These are phyloP conservation scores for Sebastes steindachneri DNA, from an alignment of 2,797 vertebrate species.

Conservation along the genomic window DNA sequence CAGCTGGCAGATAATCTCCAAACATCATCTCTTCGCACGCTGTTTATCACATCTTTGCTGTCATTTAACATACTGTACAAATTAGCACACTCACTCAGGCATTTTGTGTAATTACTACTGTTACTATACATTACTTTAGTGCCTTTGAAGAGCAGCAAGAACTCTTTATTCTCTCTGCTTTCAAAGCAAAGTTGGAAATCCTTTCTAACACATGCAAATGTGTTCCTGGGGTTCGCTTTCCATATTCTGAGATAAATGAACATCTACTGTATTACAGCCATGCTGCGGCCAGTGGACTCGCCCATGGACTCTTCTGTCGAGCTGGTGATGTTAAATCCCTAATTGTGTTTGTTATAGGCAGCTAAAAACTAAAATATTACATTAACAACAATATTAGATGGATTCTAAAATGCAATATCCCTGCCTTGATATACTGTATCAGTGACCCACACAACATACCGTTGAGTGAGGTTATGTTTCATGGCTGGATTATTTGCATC, in stretches of 20 bases:
- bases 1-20: conserved; percentile 61
- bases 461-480: no score
- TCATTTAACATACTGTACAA: conserved; percentile 36
- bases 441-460: no score
- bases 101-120: conserved; percentile 7
- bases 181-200: not conserved
- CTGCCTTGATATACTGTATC: no score
- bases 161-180: not conserved
- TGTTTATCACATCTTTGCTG: conserved; percentile 5
- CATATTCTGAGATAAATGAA: not conserved
- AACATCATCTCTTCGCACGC: conserved; percentile 37
- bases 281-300: not conserved
- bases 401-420: no score
- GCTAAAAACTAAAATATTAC: not conserved
- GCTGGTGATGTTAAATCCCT: not conserved
- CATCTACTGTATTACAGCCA: not conserved
- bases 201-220: not conserved
- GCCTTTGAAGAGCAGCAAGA: not conserved
- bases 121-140: not conserved
- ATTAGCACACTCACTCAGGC: conserved; percentile 8
- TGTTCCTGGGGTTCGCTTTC: not conserved
- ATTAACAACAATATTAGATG: not conserved
- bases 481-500: no score
- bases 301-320: not conserved
- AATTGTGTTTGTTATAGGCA: not conserved